phyloP scores from a whole-genome alignment of 2,113 vertebrate species.

The Sorex araneus region DNA sequence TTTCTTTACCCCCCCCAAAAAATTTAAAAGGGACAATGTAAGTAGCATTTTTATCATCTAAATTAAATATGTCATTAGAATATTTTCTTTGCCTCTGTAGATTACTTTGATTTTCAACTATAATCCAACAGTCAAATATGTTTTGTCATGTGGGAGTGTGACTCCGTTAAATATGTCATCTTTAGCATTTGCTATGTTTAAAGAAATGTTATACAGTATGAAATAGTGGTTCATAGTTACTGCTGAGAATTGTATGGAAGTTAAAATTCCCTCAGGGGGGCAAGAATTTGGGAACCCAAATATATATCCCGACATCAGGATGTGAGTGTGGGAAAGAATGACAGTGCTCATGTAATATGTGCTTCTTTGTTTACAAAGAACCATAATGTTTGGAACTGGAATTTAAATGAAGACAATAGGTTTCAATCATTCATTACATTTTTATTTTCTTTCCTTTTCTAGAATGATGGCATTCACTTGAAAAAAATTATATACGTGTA shows the following conservation, averaged over 20 bases:
- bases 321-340: slow-evolving; percentile 44
- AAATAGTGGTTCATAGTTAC: slow-evolving; percentile 42
- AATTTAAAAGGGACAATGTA: neutral
- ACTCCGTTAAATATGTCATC: slow-evolving; percentile 4
- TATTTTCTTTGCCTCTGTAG: neutral
- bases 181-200: neutral
- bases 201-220: slow-evolving; percentile 2
- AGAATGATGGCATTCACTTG: neutral
- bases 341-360: neutral
- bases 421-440: neutral
- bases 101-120: slow-evolving; percentile 37
- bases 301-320: slow-evolving; percentile 19
- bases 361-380: slow-evolving; percentile 16
- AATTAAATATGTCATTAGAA: neutral
- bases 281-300: slow-evolving; percentile 56
- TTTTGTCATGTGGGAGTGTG: neutral
- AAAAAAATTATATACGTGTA: neutral
- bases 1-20: slow-evolving; percentile 25
- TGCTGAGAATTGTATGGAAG: slow-evolving; percentile 30
- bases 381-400: neutral
- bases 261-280: slow-evolving; percentile 57
- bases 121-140: neutral
- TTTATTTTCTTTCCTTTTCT: neutral
- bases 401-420: slow-evolving; percentile 35
- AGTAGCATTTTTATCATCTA: neutral